Conservation (phyloP, 2,888 invertebrate species). For the Coecobrya sp. region DNA sequence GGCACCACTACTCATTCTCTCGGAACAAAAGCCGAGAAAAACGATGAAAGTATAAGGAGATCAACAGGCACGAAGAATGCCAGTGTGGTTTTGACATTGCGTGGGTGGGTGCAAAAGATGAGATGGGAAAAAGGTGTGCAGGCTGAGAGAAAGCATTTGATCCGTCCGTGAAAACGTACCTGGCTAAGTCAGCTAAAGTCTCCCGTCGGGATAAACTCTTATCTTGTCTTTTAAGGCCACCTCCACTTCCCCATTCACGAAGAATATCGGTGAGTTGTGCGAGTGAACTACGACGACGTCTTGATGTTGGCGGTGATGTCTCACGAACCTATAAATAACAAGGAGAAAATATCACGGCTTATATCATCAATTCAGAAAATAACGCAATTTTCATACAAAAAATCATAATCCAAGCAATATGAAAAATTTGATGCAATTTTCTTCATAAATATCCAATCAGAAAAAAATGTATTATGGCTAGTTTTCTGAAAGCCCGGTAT, state of each 20-base stretch:
- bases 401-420: no score
- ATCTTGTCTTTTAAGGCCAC: slow-evolving; percentile 86
- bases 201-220: slow-evolving; percentile 90
- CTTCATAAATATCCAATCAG: no score
- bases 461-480: not conserved
- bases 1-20: no score
- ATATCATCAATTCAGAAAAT: not conserved
- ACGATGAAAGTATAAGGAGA: no score
- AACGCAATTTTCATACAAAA: not conserved
- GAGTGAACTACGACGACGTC: slow-evolving; percentile 94
- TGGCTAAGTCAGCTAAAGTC: slow-evolving; percentile 95
- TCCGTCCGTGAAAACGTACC: slow-evolving; percentile 88
- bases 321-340: slow-evolving; percentile 88
- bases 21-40: not conserved
- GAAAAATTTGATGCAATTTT: no score
- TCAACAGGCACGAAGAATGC: not conserved
- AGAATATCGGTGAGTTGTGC: slow-evolving; percentile 96
- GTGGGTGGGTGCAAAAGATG: not conserved
- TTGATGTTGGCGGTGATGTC: slow-evolving; percentile 88
- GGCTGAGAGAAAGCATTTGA: not conserved
- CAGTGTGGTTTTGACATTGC: not conserved
- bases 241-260: slow-evolving; percentile 92
- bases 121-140: not conserved
- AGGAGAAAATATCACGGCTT: no score
- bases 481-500: no score